Percentiles rank a stretch among this genome's conserved stretches.
Conservation (phyloP, 1,140 invertebrate genomes). For the Pachyrhynchus sulphureomaculatus region DNA sequence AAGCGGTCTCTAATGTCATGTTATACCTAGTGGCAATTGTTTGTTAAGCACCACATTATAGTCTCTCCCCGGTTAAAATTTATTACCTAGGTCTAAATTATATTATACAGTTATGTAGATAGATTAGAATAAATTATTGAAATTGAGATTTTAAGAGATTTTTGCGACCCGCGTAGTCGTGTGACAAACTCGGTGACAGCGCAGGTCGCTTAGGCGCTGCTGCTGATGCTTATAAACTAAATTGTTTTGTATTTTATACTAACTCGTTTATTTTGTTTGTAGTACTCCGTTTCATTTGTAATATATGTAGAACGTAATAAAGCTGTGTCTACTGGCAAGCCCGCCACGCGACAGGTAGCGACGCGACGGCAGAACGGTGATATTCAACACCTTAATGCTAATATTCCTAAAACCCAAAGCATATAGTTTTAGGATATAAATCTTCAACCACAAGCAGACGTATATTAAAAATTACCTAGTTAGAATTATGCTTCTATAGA, state of each 20-base stretch:
- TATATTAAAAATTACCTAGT: too few species aligned
- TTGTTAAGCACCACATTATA: conserved; percentile 35
- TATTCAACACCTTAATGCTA: not conserved
- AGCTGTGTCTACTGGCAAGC: conserved; percentile 28
- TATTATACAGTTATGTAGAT: conserved; percentile 46
- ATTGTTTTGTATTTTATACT: conserved; percentile 34
- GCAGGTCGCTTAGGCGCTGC: conserved; percentile 9
- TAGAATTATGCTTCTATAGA: too few species aligned
- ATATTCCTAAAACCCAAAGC: not conserved
- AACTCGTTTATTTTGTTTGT: conserved; percentile 32
- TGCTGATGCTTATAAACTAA: conserved; percentile 29
- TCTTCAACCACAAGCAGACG: too few species aligned
- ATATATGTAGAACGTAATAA: conserved; percentile 20
- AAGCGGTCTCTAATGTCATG: not conserved
- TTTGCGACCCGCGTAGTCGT: conserved; percentile 6
- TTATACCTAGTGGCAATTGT: conserved; percentile 31
- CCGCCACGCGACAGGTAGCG: conserved; percentile 4
- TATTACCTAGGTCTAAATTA: conserved; percentile 48
- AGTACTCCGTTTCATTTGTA: conserved; percentile 31
- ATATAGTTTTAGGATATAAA: too few species aligned
- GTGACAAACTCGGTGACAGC: not conserved
- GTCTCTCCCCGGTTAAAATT: conserved; percentile 43
- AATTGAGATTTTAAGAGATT: conserved; percentile 22
- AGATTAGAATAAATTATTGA: conserved; percentile 35
- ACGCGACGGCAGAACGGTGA: conserved; percentile 6